These are phyloP conservation scores for Dascyllus trimaculatus DNA, from an alignment of 2,113 vertebrate genomes.

Conservation along the genomic window DNA sequence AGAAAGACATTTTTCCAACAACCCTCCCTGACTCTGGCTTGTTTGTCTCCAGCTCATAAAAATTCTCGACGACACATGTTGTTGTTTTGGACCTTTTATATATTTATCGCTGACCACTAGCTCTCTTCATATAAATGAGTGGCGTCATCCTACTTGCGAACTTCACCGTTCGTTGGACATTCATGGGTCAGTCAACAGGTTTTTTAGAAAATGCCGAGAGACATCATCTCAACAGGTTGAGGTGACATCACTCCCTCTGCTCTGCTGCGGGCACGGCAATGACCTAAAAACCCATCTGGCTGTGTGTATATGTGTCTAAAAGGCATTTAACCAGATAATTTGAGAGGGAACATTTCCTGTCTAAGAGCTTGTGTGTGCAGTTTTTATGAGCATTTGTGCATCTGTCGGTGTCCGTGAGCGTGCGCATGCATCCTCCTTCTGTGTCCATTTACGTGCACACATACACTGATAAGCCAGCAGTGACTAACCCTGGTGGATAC, in stretches of 20 bases:
- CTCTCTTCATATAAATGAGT: constrained; percentile 15
- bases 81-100: not conserved
- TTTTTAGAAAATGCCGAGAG: constrained; percentile 33
- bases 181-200: constrained; percentile 64
- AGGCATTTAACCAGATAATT: constrained; percentile 47
- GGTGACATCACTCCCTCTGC: constrained; percentile 49
- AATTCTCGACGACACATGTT: not conserved
- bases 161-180: constrained; percentile 27
- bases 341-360: constrained; percentile 40
- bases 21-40: too few species aligned
- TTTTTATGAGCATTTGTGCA: not conserved
- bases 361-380: constrained; percentile 8
- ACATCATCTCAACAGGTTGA: constrained; percentile 54
- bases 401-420: not conserved
- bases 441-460: constrained; percentile 18
- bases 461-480: too few species aligned
- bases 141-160: constrained; percentile 1
- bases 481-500: too few species aligned
- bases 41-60: too few species aligned
- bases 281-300: constrained; percentile 66
- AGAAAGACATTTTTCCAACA: too few species aligned
- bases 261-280: constrained; percentile 46
- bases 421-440: not conserved
- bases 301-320: constrained; percentile 44
- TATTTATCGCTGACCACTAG: not conserved